Evolutionary conservation across 2,113 vertebrate species (phyloP), one percentile per base, ranked within the genome.

Genomic region (Salvator merianae): DNA sequence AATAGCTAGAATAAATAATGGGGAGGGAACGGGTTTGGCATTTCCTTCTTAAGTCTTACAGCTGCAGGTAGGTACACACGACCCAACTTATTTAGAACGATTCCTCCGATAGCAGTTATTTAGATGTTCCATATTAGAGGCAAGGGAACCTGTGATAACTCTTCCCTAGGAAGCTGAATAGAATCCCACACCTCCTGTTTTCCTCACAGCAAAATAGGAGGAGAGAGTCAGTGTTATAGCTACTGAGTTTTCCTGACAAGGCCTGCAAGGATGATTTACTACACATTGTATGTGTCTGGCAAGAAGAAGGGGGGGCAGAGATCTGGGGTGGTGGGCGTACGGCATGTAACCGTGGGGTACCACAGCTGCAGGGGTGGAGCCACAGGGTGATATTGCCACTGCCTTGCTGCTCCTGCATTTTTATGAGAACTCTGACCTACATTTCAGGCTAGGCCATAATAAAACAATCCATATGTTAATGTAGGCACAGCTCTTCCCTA

Each of bases 351-450:
- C 1, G 40, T 63, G 40, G 50, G 38, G 63, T 79, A 62, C 81
- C 72, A 70, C 71, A 22, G 87, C 87, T 82, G 86, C 79, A 77
- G 85, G 87, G 87, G 82, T 81, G 88, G 90, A 1, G 53, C 91
- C 10, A 77, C 53, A 10, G n/a, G 28, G 13, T 30, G 43, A 36
- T 82, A 30, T 55, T 86, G 81, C 4, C 12, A 82, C 78, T 84
- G 82, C 75, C 75, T 87, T 70, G 47, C 81, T 72, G 53, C 86
- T 86, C 84, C 88, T 90, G 92, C 91, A 88, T 93, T 86, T 91
- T 90, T 87, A 91, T 91, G 91, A 93, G 93, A 89, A 47, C 74
- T 81, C 7, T 93, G 94, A 93, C 93, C 93, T 92, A 93, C 94
- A 92, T 94, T 83, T 93, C 91, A 87, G 85, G 85, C 92, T 91